These are phyloP conservation scores for Lasius fuliginosus DNA, from an alignment of 2,888 invertebrate species.

Conservation along the genomic window DNA sequence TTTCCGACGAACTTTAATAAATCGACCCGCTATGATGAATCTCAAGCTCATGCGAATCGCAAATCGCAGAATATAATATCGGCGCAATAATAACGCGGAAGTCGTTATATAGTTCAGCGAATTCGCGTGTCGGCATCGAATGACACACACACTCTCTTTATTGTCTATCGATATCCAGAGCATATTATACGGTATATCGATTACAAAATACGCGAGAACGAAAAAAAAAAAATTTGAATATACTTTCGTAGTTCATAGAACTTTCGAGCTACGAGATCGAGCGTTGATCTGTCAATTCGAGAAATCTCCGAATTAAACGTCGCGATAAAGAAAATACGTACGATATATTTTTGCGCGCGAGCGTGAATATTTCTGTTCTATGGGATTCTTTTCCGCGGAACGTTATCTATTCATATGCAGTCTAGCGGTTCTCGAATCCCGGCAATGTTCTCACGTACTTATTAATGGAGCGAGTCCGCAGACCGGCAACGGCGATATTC, in stretches of 20 bases:
- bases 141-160: background rate
- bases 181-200: background rate
- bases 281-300: background rate
- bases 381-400: background rate
- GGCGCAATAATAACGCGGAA: constrained; percentile 9
- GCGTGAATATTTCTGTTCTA: background rate
- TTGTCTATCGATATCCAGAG: background rate
- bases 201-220: background rate
- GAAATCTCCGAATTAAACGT: background rate
- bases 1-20: background rate
- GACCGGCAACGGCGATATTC: background rate
- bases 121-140: constrained; percentile 22
- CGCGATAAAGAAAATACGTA: background rate
- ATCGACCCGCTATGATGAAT: background rate
- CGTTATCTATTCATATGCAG: background rate
- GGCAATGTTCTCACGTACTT: background rate
- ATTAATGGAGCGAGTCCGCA: background rate
- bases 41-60: background rate
- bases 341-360: background rate
- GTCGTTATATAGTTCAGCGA: constrained; percentile 6
- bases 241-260: background rate
- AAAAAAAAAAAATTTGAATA: background rate
- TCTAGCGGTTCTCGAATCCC: background rate
- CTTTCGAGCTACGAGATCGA: background rate
- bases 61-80: background rate